phyloP scores from a whole-genome alignment of 2,113 vertebrate species.

The Zosterops hypoxanthus region DNA sequence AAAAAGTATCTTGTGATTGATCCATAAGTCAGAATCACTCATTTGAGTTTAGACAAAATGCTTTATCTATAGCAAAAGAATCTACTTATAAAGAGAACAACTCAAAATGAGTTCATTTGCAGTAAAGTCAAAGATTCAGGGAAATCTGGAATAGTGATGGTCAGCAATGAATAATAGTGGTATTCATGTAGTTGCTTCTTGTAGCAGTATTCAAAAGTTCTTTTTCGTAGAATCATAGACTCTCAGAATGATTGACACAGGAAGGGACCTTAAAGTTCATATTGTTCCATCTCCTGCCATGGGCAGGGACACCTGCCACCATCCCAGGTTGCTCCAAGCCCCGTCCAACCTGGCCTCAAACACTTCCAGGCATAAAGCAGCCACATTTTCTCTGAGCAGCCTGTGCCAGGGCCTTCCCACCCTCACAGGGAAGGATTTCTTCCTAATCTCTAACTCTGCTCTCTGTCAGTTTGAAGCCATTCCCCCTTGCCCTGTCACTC shows the following conservation, averaged over 20 bases:
- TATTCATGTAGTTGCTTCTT: background rate
- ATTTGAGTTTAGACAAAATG: background rate
- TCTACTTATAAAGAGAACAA: background rate
- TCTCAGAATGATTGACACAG: background rate
- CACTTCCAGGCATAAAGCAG: background rate
- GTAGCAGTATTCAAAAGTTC: background rate
- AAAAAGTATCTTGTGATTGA: accelerated
- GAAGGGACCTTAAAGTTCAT: background rate
- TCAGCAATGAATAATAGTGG: accelerated
- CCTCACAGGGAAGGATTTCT: background rate
- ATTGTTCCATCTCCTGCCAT: background rate
- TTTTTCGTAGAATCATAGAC: background rate
- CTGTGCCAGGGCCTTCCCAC: background rate
- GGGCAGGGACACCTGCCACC: background rate
- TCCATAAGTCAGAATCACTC: background rate
- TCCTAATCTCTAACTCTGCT: background rate
- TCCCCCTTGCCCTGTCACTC: background rate
- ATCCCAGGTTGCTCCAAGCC: background rate
- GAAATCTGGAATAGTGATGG: background rate
- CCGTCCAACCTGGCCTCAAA: accelerated
- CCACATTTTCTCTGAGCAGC: accelerated
- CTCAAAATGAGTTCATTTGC: background rate
- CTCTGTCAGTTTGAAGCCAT: background rate
- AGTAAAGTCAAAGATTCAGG: background rate
- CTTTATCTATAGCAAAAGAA: background rate